Base-by-base conservation (phyloP, 2,797 vertebrate genomes). In the Lemur catta region DNA sequence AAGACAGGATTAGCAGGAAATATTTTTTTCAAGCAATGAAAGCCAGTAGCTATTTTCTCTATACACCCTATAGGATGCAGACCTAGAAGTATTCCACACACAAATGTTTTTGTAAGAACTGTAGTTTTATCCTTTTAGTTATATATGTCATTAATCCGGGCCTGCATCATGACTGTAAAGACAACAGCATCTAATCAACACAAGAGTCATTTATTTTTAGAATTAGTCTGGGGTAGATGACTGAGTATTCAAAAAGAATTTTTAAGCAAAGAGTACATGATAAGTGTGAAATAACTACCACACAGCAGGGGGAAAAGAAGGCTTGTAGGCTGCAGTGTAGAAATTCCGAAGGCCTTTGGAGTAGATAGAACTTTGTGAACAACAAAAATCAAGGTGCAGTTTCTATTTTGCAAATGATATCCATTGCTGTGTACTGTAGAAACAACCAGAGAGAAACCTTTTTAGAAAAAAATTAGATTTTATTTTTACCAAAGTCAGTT, bases 161-260 rank as follows among this genome's bases (percentile, higher is more conserved):
- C 28, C 26, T 94, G 20, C 1, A 75, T 76, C 89, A 55, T 52
- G 14, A 41, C 55, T 52, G 3, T 57, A 81, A 89, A 89, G 84
- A 86, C 71, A 92, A 41, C 4, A 69, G 50, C 24, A 72, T n/a
- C 93, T 89, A 96, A 93, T 65, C 43, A 86, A 57, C 35, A 61
- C 7, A 79, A 52, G 65, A 74, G n/a, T 84, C 55, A 72, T 63
- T 95, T 95, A 88, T 89, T 96, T 95, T 96, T 95, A 91, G 41
- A 94, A 78, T 82, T 78, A 78, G 57, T 52, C 38, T 96, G 35
- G 43, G 55, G 69, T 81, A 82, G 94, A 76, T 78, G 81, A 82
- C 67, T 10, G 1, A 79, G 84, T 55, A 41, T 41, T 71, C 63
- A 63, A 33, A n/a, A 33, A 95, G 63, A 81, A 57, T 92, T 90